Conservation (phyloP, 1,140 invertebrate species). For the Tyrophagus putrescentiae region DNA sequence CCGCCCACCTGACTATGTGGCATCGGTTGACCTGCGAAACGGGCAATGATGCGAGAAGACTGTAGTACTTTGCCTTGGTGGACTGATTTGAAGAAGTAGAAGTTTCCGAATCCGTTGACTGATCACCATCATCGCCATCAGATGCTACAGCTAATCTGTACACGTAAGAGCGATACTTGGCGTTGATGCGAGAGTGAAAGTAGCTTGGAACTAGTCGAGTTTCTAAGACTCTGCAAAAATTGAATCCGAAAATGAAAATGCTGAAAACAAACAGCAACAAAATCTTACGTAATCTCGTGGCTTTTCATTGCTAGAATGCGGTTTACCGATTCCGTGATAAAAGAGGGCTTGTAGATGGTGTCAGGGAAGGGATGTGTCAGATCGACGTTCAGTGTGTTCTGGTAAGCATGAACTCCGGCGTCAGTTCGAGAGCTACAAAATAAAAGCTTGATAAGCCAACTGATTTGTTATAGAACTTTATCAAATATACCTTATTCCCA, state of each 20-base stretch:
- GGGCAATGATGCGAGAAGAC: slow-evolving; percentile 11
- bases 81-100: no score
- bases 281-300: slow-evolving; percentile 25
- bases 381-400: slow-evolving; percentile 26
- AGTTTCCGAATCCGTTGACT: background rate
- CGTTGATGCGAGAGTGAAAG: slow-evolving; percentile 22
- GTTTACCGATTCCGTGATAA: slow-evolving; percentile 20
- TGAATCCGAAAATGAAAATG: slow-evolving; percentile 15
- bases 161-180: slow-evolving; percentile 23
- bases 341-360: slow-evolving; percentile 21
- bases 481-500: no score
- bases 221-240: slow-evolving; percentile 19
- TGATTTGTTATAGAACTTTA: no score
- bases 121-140: background rate
- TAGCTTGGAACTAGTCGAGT: slow-evolving; percentile 19
- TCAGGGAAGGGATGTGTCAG: slow-evolving; percentile 21
- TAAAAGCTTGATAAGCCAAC: background rate
- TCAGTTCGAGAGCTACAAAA: slow-evolving; percentile 26
- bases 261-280: background rate
- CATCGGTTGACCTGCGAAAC: slow-evolving; percentile 23
- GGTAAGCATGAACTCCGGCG: slow-evolving; percentile 26
- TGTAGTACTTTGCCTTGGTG: background rate
- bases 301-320: slow-evolving; percentile 17
- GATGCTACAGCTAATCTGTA: slow-evolving; percentile 23
- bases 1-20: slow-evolving; percentile 21